These are phyloP conservation scores for Neopipo cinnamomea DNA, from an alignment of 2,113 vertebrate genomes.

Conservation along the genomic window DNA sequence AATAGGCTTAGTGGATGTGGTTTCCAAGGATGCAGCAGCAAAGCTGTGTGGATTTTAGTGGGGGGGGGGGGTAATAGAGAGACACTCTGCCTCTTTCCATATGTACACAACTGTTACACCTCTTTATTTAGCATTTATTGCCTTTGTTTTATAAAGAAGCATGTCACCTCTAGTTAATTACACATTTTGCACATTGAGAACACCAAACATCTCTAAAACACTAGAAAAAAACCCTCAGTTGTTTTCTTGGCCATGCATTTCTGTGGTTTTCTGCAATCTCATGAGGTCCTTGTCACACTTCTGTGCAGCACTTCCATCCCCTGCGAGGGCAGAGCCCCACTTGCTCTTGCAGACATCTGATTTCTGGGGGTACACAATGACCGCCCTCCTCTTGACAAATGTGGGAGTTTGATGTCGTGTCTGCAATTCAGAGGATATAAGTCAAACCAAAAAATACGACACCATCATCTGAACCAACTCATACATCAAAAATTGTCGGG, in stretches of 20 bases:
- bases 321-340: not conserved
- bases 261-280: not conserved
- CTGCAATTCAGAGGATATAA: not conserved
- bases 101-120: accelerated
- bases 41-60: not conserved
- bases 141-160: not conserved
- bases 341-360: not conserved
- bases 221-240: not conserved
- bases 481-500: not conserved
- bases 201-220: not conserved
- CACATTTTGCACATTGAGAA: not conserved
- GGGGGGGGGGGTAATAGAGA: not conserved
- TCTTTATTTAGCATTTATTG: not conserved
- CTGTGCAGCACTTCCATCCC: constrained; percentile 42
- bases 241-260: not conserved
- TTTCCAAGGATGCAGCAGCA: not conserved
- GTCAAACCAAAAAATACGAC: not conserved
- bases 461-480: not conserved
- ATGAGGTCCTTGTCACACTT: not conserved
- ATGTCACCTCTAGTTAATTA: not conserved
- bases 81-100: not conserved
- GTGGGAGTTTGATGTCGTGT: not conserved
- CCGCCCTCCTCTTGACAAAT: not conserved
- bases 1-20: not conserved
- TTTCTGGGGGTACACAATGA: constrained; percentile 2